Evolutionary conservation across 1,140 invertebrate species (phyloP).

Genomic region (Acromyrmex echinatior): DNA sequence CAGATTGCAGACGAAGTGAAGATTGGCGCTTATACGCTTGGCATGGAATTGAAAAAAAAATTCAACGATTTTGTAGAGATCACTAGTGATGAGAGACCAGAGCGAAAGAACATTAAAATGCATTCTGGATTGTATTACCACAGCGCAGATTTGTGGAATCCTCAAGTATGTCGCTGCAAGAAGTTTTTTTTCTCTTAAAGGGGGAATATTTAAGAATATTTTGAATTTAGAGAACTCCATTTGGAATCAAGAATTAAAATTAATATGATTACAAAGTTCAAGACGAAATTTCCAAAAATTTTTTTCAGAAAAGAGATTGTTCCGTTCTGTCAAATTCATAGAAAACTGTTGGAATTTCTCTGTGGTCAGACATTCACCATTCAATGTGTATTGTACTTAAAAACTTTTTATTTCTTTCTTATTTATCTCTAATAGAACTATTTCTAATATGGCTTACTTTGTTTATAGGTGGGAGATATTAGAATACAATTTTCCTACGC

Average conservation of each 20-base stretch:
- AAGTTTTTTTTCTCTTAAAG: conserved; percentile 10
- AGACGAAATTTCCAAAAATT: background rate
- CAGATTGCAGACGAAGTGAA: conserved; percentile 88
- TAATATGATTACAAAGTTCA: background rate
- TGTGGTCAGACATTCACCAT: background rate
- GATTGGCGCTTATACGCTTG: conserved; percentile 87
- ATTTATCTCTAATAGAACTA: background rate
- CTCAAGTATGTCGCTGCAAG: conserved; percentile 85
- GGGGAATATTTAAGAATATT: background rate
- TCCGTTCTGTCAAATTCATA: background rate
- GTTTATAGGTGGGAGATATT: conserved; percentile 90
- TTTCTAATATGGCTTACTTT: conserved; percentile 27
- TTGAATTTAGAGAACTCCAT: background rate
- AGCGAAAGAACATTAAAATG: conserved; percentile 93
- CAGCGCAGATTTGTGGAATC: conserved; percentile 93
- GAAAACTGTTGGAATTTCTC: background rate
- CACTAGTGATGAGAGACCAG: conserved; percentile 94
- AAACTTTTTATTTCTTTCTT: background rate
- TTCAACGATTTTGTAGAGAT: conserved; percentile 93
- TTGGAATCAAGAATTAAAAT: background rate
- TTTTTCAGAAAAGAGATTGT: background rate
- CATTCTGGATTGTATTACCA: conserved; percentile 95
- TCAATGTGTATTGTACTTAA: background rate
- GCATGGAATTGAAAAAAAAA: conserved; percentile 90
- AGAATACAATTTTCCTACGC: conserved; percentile 94